Evolutionary conservation across 2,888 invertebrate genomes (phyloP), one percentile per base, ranked within the genome.

Genomic region (Fissipunctia ypsillon): DNA sequence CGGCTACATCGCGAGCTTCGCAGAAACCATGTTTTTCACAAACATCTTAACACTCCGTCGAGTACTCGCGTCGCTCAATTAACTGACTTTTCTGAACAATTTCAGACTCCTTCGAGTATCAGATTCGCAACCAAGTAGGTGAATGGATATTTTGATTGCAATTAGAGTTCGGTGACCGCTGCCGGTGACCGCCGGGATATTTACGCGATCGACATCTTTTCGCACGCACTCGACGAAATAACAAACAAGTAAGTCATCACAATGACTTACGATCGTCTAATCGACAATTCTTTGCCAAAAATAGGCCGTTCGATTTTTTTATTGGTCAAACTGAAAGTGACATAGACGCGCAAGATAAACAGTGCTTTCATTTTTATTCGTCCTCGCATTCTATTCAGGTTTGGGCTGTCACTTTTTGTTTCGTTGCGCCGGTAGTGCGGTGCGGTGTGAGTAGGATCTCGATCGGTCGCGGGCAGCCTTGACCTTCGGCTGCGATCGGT

Each of bases 331-430:
- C 77, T 75, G 71, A 81, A 81, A 86, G 86, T 86, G 87, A 84
- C 85, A 81, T 88, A 86, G 88, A 87, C 80, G 84, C 78, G 83
- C 80, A 86, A 91, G 85, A 89, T 90, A 91, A 90, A 88, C 85
- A 88, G 84, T 92, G 95, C 96, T 96, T 96, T 96, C 96, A 94
- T 95, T 96, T 96, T 96, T 96, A 95, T 94, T 91, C 94, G 96
- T 95, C 95, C 95, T 94, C 93, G 93, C 91, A 92, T 93, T 94
- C 94, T 95, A 94, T 95, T 95, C 95, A 94, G 94, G 95, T 95
- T 95, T 94, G 93, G 95, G 92, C 93, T 93, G 95, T 95, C 95
- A 96, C 96, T 96, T 96, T 96, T 96, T 96, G 93, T 96, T 96
- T 96, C 96, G 93, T 94, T 94, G 90, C 89, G 88, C 88, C 88